Evolutionary conservation across 2,113 vertebrate species (phyloP).

Genomic region (Phylloscopus whistleri): DNA sequence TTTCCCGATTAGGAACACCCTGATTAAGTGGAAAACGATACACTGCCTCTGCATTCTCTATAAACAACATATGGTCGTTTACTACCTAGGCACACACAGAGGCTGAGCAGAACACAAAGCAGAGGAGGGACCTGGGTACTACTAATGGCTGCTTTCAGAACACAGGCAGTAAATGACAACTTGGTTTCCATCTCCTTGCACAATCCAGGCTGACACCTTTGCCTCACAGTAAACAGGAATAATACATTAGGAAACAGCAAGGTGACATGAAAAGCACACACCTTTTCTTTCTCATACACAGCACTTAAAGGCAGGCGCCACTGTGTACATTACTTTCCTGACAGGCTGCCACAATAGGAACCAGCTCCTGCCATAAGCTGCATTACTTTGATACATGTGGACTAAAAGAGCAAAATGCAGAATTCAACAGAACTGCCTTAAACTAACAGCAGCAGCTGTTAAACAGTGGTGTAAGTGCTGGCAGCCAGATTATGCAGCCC

Average conservation of each 20-base stretch:
- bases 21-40: conserved; percentile 57
- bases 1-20: conserved; percentile 44
- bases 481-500: not conserved
- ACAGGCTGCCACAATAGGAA: not conserved
- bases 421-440: not conserved
- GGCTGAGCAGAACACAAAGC: conserved; percentile 18
- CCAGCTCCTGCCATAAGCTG: not conserved
- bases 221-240: not conserved
- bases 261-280: not conserved
- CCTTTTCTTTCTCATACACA: not conserved
- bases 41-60: conserved; percentile 36
- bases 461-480: not conserved
- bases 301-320: not conserved
- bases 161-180: not conserved
- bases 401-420: not conserved
- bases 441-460: not conserved
- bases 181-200: not conserved
- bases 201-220: conserved; percentile 11
- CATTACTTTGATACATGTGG: not conserved
- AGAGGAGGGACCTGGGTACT: not conserved
- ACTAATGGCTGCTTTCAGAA: not conserved
- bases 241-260: not conserved
- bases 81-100: not conserved
- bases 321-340: not conserved
- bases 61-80: conserved; percentile 49